phyloP scores from a whole-genome alignment of 92 coral and sea anemone species.

The Umimayanthus kanabou region DNA sequence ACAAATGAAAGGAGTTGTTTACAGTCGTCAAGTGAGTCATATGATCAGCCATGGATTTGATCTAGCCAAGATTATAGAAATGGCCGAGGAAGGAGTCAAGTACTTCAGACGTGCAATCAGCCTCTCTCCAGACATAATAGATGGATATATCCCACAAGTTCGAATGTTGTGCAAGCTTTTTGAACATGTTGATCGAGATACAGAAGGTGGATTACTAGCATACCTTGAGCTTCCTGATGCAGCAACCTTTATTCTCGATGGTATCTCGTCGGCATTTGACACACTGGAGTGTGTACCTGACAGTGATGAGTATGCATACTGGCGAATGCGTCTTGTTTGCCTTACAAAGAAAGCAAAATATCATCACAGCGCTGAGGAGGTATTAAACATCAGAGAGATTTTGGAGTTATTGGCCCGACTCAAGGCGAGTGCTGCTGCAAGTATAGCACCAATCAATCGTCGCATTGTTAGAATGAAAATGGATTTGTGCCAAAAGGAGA shows the following conservation, averaged over 20 bases:
- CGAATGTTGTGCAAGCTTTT: too few species aligned
- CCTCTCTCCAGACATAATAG: too few species aligned
- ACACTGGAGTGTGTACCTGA: constrained; percentile 60
- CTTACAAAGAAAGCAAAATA: constrained; percentile 40
- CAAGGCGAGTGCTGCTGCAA: constrained; percentile 39
- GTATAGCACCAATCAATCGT: constrained; percentile 63
- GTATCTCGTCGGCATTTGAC: constrained; percentile 52
- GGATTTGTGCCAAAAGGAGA: constrained; percentile 40
- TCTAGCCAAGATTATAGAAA: too few species aligned
- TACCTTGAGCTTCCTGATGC: constrained; percentile 41
- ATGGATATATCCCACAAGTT: too few species aligned
- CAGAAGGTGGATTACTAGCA: constrained; percentile 23
- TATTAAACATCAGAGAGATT: too few species aligned
- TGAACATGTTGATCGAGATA: too few species aligned
- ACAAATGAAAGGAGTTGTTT: constrained; percentile 76
- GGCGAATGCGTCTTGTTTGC: constrained; percentile 46
- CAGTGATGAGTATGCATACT: constrained; percentile 48
- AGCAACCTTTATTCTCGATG: constrained; percentile 52
- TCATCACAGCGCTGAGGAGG: too few species aligned
- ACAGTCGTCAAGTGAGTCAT: constrained; percentile 62
- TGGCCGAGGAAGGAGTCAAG: too few species aligned
- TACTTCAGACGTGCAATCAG: too few species aligned
- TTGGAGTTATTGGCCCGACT: constrained; percentile 39
- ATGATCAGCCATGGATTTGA: too few species aligned
- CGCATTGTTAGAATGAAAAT: constrained; percentile 51